Evolutionary conservation across 2,113 vertebrate species (phyloP).

Genomic region (Lagenorhynchus albirostris): DNA sequence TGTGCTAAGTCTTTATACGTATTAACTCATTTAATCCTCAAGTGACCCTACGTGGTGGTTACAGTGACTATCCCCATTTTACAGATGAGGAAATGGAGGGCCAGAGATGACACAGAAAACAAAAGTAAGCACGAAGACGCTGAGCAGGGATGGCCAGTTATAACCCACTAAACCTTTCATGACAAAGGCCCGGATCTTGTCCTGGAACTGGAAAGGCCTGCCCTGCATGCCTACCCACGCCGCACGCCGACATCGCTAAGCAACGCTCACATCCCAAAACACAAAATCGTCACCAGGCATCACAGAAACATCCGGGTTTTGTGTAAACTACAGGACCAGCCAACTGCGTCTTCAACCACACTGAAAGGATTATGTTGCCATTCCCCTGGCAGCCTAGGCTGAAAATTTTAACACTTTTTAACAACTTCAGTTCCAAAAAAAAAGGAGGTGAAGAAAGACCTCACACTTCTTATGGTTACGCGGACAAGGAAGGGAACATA

Average conservation of each 20-base stretch:
- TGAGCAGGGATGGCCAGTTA: fast-evolving
- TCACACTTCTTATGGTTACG: neutral
- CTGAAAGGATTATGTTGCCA: neutral
- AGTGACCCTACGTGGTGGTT: fast-evolving
- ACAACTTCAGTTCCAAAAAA: neutral
- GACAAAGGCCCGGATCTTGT: neutral
- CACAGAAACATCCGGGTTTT: neutral
- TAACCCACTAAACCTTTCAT: fast-evolving
- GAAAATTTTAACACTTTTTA: neutral
- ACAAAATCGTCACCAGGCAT: neutral
- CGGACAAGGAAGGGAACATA: fast-evolving
- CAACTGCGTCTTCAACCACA: neutral
- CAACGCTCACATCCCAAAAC: neutral
- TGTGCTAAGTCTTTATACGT: fast-evolving
- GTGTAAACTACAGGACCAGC: neutral
- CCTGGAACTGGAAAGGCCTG: neutral
- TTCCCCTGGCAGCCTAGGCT: neutral
- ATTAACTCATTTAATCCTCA: neutral
- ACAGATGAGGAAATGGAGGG: neutral
- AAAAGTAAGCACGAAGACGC: too few relatives aligned
- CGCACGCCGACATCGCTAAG: neutral
- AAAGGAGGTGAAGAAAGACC: neutral
- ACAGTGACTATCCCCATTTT: fast-evolving
- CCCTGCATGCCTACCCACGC: fast-evolving
- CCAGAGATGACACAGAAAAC: neutral